Base-by-base conservation (phyloP, 2,113 vertebrate species). In the Nymphicus hollandicus region DNA sequence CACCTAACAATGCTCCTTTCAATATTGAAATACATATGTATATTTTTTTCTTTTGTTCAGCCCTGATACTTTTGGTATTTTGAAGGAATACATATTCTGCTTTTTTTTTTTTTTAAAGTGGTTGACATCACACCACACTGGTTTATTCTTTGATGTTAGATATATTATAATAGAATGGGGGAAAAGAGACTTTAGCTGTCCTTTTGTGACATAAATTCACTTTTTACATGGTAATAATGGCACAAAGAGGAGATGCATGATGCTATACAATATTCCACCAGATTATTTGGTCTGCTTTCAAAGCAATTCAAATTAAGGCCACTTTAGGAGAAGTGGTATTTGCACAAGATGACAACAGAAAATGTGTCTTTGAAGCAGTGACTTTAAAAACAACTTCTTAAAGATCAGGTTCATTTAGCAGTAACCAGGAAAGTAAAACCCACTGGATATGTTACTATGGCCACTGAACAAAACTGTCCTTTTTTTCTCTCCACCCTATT, bases 1-100 rank as follows among this genome's bases (percentile, higher is more conserved):
- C 88, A 81, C 85, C 88, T 94, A 87, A 98, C 92, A 98, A 95
- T 95, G 95, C 91, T 90, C 25, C 1, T 88, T 95, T 97, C 90
- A 85, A 89, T 95, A 96, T 43, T n/a, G 9, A 93, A 98, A 98
- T 96, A 96, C 90, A 77, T 97, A 95, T 86, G 92, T 94, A 94
- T 97, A 41, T 96, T 93, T 89, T 89, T 87, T 77, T 6, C 17
- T 81, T 97, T 96, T 95, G 77, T 94, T 90, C 61, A 28, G 19
- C 33, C 47, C 65, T 24, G 37, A 58, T 95, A 77, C 50, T 84
- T 96, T 58, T 68, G 70, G 81, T 82, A 91, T 94, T 96, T 94
- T 94, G 86, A 86, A 87, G 92, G 91, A 93, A 95, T 72, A 80
- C 7, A 73, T 86, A 73, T 88, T 95, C 96, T 94, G 33, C 37